These are phyloP conservation scores for Podiceps cristatus DNA, from an alignment of 2,113 vertebrate species.

Conservation along the genomic window DNA sequence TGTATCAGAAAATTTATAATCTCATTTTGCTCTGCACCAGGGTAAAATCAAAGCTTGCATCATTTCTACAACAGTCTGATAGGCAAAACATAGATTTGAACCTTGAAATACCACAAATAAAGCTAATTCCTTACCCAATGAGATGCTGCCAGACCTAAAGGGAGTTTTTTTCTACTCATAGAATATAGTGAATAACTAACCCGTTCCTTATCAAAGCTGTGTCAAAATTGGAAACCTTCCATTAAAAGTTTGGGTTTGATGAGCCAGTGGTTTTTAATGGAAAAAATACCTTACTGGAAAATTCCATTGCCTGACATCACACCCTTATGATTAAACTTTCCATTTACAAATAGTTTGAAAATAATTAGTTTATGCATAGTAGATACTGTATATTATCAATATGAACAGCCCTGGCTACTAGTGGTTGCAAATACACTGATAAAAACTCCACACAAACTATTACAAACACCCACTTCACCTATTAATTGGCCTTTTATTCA, in stretches of 20 bases:
- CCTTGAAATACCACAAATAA: background rate
- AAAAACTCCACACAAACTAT: background rate
- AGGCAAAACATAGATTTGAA: background rate
- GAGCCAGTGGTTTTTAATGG: background rate
- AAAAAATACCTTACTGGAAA: background rate
- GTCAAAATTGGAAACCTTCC: background rate
- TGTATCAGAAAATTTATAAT: background rate
- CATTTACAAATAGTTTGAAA: background rate
- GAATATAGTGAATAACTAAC: background rate
- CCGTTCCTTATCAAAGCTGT: background rate
- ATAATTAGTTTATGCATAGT: background rate
- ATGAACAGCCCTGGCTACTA: background rate
- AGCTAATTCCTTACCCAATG: background rate
- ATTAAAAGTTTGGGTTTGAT: background rate
- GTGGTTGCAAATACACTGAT: background rate
- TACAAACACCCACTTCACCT: background rate
- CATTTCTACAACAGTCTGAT: background rate
- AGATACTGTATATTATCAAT: background rate
- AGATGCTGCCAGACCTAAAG: background rate
- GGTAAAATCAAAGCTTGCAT: background rate
- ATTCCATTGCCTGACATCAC: background rate
- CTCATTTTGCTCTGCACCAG: background rate
- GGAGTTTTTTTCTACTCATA: background rate
- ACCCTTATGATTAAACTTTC: background rate
- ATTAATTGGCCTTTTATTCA: background rate